Evolutionary conservation across 1,140 invertebrate species (phyloP).

Genomic region (Venustaconcha ellipsiformis): DNA sequence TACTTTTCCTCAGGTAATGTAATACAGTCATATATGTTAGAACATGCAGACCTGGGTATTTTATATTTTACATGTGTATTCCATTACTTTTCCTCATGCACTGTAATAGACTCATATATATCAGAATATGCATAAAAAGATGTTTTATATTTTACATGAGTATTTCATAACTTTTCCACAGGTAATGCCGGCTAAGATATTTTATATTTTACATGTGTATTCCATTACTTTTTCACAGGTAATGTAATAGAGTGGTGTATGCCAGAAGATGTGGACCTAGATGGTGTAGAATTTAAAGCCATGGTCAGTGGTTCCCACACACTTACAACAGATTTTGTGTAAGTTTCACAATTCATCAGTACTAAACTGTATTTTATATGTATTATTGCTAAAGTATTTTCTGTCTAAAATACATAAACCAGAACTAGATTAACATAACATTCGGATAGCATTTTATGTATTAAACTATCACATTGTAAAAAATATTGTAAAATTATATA

Average conservation of each 20-base stretch:
- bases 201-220: constrained; percentile 4
- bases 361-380: too few relatives aligned
- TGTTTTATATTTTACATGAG: constrained; percentile 1
- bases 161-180: constrained; percentile 29
- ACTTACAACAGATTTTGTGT: constrained; percentile 70
- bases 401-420: too few relatives aligned
- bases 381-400: too few relatives aligned
- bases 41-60: too few relatives aligned
- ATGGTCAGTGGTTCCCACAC: constrained; percentile 71
- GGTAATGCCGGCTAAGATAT: constrained; percentile 54
- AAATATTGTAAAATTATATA: too few relatives aligned
- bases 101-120: background rate
- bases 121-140: background rate
- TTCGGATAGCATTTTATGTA: too few relatives aligned
- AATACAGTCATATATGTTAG: too few relatives aligned
- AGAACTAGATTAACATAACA: too few relatives aligned
- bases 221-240: constrained; percentile 48
- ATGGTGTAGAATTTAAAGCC: constrained; percentile 71
- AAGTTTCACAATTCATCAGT: constrained; percentile 37
- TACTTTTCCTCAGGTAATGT: too few relatives aligned
- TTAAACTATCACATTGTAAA: too few relatives aligned
- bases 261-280: constrained; percentile 68
- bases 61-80: background rate
- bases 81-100: background rate
- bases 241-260: constrained; percentile 71